Percentiles rank a stretch among this genome's conserved stretches.
phyloP scores from a whole-genome alignment of 2,888 invertebrate species.

The Drosophila siamana region DNA sequence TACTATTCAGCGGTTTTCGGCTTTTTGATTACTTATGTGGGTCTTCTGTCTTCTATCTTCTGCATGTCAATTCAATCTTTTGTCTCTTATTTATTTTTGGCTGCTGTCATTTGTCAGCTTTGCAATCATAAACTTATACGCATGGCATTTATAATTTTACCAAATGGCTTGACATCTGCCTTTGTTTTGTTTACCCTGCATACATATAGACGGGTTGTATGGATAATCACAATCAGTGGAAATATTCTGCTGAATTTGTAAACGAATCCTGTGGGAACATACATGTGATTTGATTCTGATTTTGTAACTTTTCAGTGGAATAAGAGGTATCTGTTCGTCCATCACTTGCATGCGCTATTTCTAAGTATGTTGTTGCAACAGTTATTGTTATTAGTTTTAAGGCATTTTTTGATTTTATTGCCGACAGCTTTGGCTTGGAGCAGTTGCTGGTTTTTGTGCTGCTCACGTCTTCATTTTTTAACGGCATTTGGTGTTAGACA shows the following conservation, averaged over 20 bases:
- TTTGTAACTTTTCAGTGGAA: no score
- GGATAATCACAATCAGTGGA: no score
- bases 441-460: slow-evolving; percentile 24
- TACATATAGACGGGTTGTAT: no score
- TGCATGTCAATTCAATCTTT: slow-evolving; percentile 9
- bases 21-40: slow-evolving; percentile 32
- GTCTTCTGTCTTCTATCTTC: slow-evolving; percentile 17
- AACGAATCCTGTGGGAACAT: no score
- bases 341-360: neutral
- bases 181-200: slow-evolving; percentile 1
- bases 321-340: neutral
- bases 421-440: slow-evolving; percentile 1
- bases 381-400: slow-evolving; percentile 52
- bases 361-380: slow-evolving; percentile 13
- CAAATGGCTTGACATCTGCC: slow-evolving; percentile 8
- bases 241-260: no score
- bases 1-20: slow-evolving; percentile 39
- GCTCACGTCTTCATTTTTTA: slow-evolving; percentile 63
- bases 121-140: slow-evolving; percentile 31
- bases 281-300: no score
- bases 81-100: slow-evolving; percentile 29
- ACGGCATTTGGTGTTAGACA: slow-evolving; percentile 43
- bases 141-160: slow-evolving; percentile 7
- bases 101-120: slow-evolving; percentile 27
- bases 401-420: slow-evolving; percentile 41